phyloP scores from a whole-genome alignment of 2,888 invertebrate species.

The Drosophila macrospina region DNA sequence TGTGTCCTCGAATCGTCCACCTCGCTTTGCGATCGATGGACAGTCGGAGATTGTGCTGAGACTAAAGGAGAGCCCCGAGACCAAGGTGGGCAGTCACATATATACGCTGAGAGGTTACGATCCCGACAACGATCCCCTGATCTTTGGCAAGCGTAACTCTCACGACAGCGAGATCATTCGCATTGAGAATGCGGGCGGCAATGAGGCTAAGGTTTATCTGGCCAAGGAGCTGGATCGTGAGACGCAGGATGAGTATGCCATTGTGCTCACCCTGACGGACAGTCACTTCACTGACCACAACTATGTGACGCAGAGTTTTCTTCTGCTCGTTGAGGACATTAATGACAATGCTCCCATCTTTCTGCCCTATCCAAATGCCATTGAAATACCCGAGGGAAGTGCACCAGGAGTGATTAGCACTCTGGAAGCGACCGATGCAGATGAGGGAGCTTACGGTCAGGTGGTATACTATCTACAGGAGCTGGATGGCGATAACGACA shows the following conservation, averaged over 20 bases:
- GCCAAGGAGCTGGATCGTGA: conserved; percentile 96
- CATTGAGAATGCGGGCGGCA: conserved; percentile 92
- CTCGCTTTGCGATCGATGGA: conserved; percentile 94
- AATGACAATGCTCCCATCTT: conserved; percentile 96
- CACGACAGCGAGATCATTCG: conserved; percentile 93
- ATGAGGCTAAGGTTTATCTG: conserved; percentile 94
- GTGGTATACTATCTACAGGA: conserved; percentile 95
- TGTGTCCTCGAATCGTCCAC: conserved; percentile 89
- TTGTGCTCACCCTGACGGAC: conserved; percentile 95
- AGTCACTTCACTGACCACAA: conserved; percentile 94
- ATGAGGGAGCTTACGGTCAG: conserved; percentile 97
- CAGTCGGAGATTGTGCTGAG: conserved; percentile 96
- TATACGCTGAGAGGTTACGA: conserved; percentile 93
- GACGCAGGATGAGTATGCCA: conserved; percentile 94
- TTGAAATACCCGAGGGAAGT: conserved; percentile 92
- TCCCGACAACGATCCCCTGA: conserved; percentile 93
- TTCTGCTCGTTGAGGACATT: conserved; percentile 95
- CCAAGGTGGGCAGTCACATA: conserved; percentile 93
- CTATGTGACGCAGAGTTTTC: conserved; percentile 94
- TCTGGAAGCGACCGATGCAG: conserved; percentile 94
- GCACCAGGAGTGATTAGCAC: conserved; percentile 91
- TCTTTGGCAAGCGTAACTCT: conserved; percentile 93
- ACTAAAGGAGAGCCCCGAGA: conserved; percentile 94
- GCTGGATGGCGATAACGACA: conserved; percentile 90
- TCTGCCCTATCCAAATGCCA: conserved; percentile 92